These are phyloP conservation scores for Teleogryllus occipitalis DNA, from an alignment of 1,140 invertebrate species.

Conservation along the genomic window DNA sequence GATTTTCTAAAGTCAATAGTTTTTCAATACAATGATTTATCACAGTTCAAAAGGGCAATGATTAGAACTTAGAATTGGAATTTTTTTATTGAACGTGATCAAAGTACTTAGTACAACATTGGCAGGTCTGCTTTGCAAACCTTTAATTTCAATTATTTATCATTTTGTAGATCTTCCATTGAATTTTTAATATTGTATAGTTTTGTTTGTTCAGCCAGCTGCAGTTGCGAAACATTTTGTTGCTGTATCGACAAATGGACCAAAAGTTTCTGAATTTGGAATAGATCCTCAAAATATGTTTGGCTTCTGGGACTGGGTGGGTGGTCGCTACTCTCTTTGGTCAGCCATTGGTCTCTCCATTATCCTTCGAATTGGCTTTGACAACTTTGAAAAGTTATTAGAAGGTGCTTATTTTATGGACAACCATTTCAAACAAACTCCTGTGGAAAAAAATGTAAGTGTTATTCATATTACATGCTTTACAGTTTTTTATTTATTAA, in stretches of 20 bases:
- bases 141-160: too few species aligned
- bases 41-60: too few species aligned
- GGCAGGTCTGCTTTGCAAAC: too few species aligned
- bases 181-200: constrained; percentile 19
- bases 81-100: too few species aligned
- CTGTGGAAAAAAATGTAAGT: constrained; percentile 89
- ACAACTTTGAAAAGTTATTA: constrained; percentile 90
- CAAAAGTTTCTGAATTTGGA: constrained; percentile 92
- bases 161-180: too few species aligned
- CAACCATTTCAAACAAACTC: constrained; percentile 81
- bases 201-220: constrained; percentile 46
- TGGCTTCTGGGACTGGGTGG: constrained; percentile 99
- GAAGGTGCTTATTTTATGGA: constrained; percentile 91
- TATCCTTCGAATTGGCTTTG: constrained; percentile 85
- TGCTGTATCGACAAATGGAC: constrained; percentile 89
- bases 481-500: background rate
- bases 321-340: constrained; percentile 95
- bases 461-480: background rate
- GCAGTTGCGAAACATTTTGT: constrained; percentile 96
- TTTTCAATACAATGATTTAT: too few species aligned
- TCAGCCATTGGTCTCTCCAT: constrained; percentile 98
- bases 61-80: too few species aligned
- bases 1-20: too few species aligned
- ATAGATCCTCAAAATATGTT: constrained; percentile 98
- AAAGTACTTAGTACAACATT: too few species aligned